Conservation (phyloP, 2,797 vertebrate genomes). For the Anabas testudineus region DNA sequence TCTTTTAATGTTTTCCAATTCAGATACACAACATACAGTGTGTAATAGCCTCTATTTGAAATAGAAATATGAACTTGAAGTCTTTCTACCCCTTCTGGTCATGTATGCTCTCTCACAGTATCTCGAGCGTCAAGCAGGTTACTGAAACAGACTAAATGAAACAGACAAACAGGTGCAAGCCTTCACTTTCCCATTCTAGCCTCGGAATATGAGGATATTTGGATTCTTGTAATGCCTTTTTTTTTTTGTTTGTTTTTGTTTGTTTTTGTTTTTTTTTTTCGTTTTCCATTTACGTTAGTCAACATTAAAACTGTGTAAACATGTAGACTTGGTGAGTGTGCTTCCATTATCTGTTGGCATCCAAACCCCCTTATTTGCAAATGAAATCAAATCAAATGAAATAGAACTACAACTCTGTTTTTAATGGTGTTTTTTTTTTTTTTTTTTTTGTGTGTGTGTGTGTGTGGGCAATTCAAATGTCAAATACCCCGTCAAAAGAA, state of each 20-base stretch:
- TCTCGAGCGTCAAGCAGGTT: slow-evolving; percentile 82
- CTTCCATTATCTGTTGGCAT: slow-evolving; percentile 82
- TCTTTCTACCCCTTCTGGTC: slow-evolving; percentile 79
- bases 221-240: slow-evolving; percentile 63
- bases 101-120: slow-evolving; percentile 76
- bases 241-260: slow-evolving; percentile 19
- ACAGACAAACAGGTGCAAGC: slow-evolving; percentile 88
- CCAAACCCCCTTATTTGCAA: slow-evolving; percentile 51
- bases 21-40: slow-evolving; percentile 90
- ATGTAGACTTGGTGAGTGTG: slow-evolving; percentile 84
- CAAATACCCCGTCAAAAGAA: slow-evolving; percentile 60
- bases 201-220: slow-evolving; percentile 77
- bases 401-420: slow-evolving; percentile 48
- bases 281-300: slow-evolving; percentile 57
- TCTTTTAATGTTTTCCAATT: slow-evolving; percentile 89
- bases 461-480: slow-evolving; percentile 71
- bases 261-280: slow-evolving; percentile 18
- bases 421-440: slow-evolving; percentile 56
- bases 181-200: slow-evolving; percentile 74
- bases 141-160: slow-evolving; percentile 84
- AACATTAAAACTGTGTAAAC: slow-evolving; percentile 83
- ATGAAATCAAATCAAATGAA: slow-evolving; percentile 46
- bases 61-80: slow-evolving; percentile 88
- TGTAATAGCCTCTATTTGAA: slow-evolving; percentile 90
- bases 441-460: too few species aligned